phyloP scores from a whole-genome alignment of 2,113 vertebrate genomes.

The Sakesphorus luctuosus region DNA sequence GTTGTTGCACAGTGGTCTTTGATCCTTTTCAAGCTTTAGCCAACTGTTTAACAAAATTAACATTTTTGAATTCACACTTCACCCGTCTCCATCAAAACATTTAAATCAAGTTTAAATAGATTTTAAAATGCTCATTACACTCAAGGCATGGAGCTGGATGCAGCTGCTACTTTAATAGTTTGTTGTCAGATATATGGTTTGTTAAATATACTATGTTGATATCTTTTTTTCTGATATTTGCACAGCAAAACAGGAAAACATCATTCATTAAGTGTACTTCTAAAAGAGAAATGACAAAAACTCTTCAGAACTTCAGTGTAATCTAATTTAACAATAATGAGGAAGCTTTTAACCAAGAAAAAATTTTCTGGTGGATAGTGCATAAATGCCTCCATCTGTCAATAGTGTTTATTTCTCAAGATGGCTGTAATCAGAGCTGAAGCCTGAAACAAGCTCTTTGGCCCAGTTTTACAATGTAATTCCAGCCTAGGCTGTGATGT shows the following conservation, averaged over 20 bases:
- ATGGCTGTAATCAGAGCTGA: not conserved
- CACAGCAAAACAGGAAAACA: not conserved
- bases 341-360: not conserved
- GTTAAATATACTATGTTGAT: slow-evolving; percentile 14
- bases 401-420: not conserved
- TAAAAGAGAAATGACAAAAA: not conserved
- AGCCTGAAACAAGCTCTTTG: not conserved
- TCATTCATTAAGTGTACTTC: not conserved
- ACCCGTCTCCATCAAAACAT: slow-evolving; percentile 35
- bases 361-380: not conserved
- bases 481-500: not conserved
- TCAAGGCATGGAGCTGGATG: slow-evolving; percentile 18
- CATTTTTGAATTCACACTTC: slow-evolving; percentile 50
- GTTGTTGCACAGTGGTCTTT: not conserved
- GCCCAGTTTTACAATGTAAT: not conserved
- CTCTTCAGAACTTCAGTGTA: not conserved
- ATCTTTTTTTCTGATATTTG: slow-evolving; percentile 27
- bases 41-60: slow-evolving; percentile 44
- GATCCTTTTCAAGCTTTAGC: slow-evolving; percentile 24
- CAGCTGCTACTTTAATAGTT: slow-evolving; percentile 50
- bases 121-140: slow-evolving; percentile 57
- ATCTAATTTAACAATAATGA: not conserved
- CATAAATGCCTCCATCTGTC: not conserved
- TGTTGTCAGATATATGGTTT: slow-evolving; percentile 19
- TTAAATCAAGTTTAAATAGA: slow-evolving; percentile 55